Percentiles rank a stretch among this genome's conserved stretches.
These are phyloP conservation scores for Hepsetus odoe DNA, from an alignment of 2,113 vertebrate genomes.

Conservation along the genomic window DNA sequence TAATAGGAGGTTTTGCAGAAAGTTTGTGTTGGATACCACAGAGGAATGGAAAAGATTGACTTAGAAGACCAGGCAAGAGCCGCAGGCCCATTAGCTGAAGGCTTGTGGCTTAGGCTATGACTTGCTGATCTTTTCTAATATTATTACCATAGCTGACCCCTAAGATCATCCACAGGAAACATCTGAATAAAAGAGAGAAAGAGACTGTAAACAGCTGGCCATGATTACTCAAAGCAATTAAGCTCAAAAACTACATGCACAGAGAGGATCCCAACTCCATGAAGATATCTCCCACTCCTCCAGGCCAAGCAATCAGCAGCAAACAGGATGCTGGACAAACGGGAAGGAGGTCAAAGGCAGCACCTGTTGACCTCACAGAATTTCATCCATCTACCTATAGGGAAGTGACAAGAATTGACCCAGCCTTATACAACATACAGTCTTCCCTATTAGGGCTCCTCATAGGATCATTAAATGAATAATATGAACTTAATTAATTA, in stretches of 20 bases:
- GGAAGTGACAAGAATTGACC: constrained; percentile 21
- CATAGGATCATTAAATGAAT: background rate
- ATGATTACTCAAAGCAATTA: constrained; percentile 28
- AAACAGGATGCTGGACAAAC: constrained; percentile 48
- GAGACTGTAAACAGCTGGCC: constrained; percentile 47
- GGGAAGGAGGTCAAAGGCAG: constrained; percentile 36
- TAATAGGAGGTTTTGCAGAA: constrained; percentile 32
- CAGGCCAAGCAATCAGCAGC: constrained; percentile 24
- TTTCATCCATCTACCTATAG: constrained; percentile 18
- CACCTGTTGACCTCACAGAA: constrained; percentile 17
- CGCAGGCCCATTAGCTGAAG: constrained; percentile 47
- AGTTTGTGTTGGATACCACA: constrained; percentile 52
- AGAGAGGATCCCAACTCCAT: constrained; percentile 38
- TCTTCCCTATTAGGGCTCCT: background rate
- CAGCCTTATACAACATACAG: constrained; percentile 19
- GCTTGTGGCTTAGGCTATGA: background rate
- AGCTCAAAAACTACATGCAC: constrained; percentile 36
- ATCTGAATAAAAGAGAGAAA: constrained; percentile 38
- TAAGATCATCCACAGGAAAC: constrained; percentile 46
- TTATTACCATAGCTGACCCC: constrained; percentile 47
- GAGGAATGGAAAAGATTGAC: constrained; percentile 29
- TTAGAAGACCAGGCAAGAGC: constrained; percentile 38
- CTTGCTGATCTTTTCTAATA: constrained; percentile 39
- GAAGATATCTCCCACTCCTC: constrained; percentile 14
- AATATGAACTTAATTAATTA: too few relatives aligned